A percentile compares a stretch with the other conserved stretches of the same genome.
These are phyloP conservation scores for Rhinichthys osculus DNA, from an alignment of 2,797 vertebrate species.

Conservation along the genomic window DNA sequence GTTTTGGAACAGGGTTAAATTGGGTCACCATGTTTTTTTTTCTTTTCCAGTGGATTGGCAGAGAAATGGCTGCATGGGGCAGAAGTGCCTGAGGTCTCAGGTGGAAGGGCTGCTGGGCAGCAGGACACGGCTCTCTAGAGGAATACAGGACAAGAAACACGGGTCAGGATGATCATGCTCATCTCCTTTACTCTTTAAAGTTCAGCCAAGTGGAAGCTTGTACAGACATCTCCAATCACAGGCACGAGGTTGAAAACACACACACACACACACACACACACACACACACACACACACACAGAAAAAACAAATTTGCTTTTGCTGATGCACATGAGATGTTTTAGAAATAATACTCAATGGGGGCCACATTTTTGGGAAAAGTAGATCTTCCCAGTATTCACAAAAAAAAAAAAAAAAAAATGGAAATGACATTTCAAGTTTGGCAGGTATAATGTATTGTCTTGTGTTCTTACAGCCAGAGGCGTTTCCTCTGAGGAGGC, in stretches of 20 bases:
- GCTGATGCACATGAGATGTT: constrained; percentile 50
- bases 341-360: neutral
- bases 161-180: neutral
- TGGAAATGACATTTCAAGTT: too few species aligned
- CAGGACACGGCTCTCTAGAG: constrained; percentile 16
- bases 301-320: constrained; percentile 35
- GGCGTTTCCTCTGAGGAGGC: too few species aligned
- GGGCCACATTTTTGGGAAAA: neutral
- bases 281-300: constrained; percentile 53
- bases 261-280: constrained; percentile 46
- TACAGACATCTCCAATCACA: constrained; percentile 47
- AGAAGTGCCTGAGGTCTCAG: constrained; percentile 44
- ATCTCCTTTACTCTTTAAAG: constrained; percentile 19
- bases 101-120: constrained; percentile 22
- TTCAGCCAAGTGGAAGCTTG: neutral
- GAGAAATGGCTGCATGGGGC: neutral
- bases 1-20: constrained; percentile 51
- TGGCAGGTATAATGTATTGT: neutral
- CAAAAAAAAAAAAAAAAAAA: neutral
- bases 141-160: neutral
- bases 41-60: constrained; percentile 43
- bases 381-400: neutral
- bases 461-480: too few species aligned
- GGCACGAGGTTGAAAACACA: constrained; percentile 54
- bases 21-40: constrained; percentile 38